phyloP scores from a whole-genome alignment of 2,888 invertebrate species.

The Agonopterix subpropinquella region DNA sequence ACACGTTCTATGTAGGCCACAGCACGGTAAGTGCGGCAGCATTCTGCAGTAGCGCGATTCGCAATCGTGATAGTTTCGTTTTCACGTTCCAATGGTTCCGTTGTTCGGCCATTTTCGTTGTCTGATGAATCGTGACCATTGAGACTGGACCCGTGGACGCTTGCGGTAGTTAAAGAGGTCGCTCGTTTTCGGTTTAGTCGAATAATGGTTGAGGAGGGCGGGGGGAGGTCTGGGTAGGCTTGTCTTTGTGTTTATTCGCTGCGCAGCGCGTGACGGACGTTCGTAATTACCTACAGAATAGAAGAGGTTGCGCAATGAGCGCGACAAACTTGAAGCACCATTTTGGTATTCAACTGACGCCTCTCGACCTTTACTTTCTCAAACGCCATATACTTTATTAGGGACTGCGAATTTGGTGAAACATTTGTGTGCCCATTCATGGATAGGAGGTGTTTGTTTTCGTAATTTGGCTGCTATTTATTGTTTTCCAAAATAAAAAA shows the following conservation, averaged over 20 bases:
- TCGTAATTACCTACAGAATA: slow-evolving; percentile 42
- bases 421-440: slow-evolving; percentile 14
- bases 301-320: slow-evolving; percentile 49
- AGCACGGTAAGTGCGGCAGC: slow-evolving; percentile 45
- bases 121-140: slow-evolving; percentile 42
- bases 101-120: slow-evolving; percentile 48
- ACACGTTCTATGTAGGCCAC: slow-evolving; percentile 63
- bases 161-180: slow-evolving; percentile 38
- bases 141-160: slow-evolving; percentile 25
- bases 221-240: slow-evolving; percentile 29
- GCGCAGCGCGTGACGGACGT: slow-evolving; percentile 48
- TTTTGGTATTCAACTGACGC: slow-evolving; percentile 56
- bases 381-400: slow-evolving; percentile 30
- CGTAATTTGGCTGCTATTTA: too few relatives aligned
- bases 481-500: too few relatives aligned
- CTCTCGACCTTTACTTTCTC: slow-evolving; percentile 60
- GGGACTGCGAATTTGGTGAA: slow-evolving; percentile 25
- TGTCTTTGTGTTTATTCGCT: slow-evolving; percentile 38
- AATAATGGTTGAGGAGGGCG: slow-evolving; percentile 8
- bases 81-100: slow-evolving; percentile 60
- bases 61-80: slow-evolving; percentile 63
- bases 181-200: slow-evolving; percentile 11
- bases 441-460: too few relatives aligned
- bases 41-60: slow-evolving; percentile 61
- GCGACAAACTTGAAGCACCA: slow-evolving; percentile 32